Base-by-base conservation (phyloP, 1,140 invertebrate genomes). In the Yoshiicerus persimilis region DNA sequence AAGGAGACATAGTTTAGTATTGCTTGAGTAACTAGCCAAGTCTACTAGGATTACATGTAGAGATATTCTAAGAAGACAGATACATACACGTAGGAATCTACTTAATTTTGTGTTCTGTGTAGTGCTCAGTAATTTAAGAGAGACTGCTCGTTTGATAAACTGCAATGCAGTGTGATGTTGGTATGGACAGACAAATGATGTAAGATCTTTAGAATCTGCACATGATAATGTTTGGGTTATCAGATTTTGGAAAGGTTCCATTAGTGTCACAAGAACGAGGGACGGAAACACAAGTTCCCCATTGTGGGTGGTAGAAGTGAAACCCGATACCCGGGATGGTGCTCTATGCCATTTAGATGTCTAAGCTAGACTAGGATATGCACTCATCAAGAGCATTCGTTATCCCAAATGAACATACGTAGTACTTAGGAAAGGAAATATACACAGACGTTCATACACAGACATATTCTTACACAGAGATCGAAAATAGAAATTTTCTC, bases 271-370 rank as follows among this genome's bases (percentile, higher is more conserved):
- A 84, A 32, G 87, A 86, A 88, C 80, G 88, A 90, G 32, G 88
- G 64, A 88, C 64, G 87, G 87, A 80, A 86, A 89, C 84, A 47
- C 32, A 86, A 86, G 41, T 86, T 88, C 83, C 80, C 89, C 90
- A 89, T 91, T 91, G 90, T 89, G 90, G 90, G 90, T 90, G 90
- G 90, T 88, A 89, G 88, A 88, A 39, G 27, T 90, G 90, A 89
- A 91, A 91, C 89, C 88, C 87, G 90, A 91, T 91, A 91, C 89
- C 89, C 90, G 89, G 89, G 89, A 87, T 85, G 66, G 87, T 88
- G 39, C 84, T 87, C 34, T 77, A 41, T 30, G 30, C 83, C 20
- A 47, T 13, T 8, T 41, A 41, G 39, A 41, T 41, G 13, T 41
- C 6, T 41, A 41, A 41, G 39, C 13, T 6, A 8, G 13, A 41